These are phyloP conservation scores for Doris montereyensis DNA, from an alignment of 2,888 invertebrate species.

Conservation along the genomic window DNA sequence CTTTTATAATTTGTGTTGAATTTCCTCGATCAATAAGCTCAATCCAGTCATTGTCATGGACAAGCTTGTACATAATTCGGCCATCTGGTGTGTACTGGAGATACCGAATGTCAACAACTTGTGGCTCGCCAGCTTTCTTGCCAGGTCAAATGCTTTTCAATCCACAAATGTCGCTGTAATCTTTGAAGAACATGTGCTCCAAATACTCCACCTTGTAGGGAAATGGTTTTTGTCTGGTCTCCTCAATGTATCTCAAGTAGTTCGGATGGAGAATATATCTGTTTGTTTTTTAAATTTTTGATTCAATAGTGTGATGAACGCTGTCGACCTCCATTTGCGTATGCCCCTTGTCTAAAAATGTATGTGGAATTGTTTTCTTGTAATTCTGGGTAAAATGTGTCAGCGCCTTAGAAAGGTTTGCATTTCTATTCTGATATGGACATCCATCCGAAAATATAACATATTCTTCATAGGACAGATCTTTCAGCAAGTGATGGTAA, in stretches of 20 bases:
- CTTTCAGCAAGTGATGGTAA: no score
- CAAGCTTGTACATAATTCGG: background rate
- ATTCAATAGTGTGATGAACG: slow-evolving; percentile 31
- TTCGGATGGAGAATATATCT: slow-evolving; percentile 38
- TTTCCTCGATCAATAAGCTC: background rate
- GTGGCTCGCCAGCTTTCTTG: slow-evolving; percentile 29
- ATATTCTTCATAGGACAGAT: background rate
- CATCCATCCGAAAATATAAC: slow-evolving; percentile 44
- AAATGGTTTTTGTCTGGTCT: background rate
- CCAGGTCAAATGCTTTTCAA: slow-evolving; percentile 40
- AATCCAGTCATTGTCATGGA: background rate
- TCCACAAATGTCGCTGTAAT: slow-evolving; percentile 18
- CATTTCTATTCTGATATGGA: slow-evolving; percentile 40
- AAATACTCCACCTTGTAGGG: slow-evolving; percentile 37
- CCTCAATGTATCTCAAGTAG: slow-evolving; percentile 8
- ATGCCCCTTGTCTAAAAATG: slow-evolving; percentile 43
- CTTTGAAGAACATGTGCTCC: slow-evolving; percentile 38
- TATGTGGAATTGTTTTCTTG: slow-evolving; percentile 32
- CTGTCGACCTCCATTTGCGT: slow-evolving; percentile 45
- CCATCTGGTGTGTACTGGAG: slow-evolving; percentile 39
- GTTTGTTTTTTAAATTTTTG: slow-evolving; percentile 30
- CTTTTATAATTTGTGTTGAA: background rate
- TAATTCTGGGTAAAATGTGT: slow-evolving; percentile 18
- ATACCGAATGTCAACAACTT: slow-evolving; percentile 34
- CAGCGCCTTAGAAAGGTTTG: slow-evolving; percentile 36